Evolutionary conservation across 2,888 invertebrate species (phyloP).

Genomic region (Steromphala cineraria): DNA sequence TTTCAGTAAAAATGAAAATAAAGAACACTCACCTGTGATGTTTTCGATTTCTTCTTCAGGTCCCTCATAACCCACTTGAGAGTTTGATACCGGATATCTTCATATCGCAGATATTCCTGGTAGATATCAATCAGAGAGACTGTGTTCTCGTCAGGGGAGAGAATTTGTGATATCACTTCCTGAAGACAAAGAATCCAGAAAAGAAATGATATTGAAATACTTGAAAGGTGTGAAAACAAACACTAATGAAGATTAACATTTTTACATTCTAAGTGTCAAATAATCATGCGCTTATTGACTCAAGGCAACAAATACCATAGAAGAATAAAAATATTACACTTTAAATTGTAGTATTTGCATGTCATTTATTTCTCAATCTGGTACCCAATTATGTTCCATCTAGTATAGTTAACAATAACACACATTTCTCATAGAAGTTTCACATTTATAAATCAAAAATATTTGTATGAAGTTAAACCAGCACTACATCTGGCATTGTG

Average conservation of each 20-base stretch:
- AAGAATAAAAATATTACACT: too few species aligned
- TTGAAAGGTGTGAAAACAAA: too few species aligned
- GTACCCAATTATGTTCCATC: too few species aligned
- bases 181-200: slow-evolving; percentile 76
- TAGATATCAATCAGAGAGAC: slow-evolving; percentile 82
- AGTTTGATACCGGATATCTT: slow-evolving; percentile 85
- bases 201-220: not conserved
- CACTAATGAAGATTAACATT: too few species aligned
- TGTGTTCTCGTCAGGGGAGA: slow-evolving; percentile 81
- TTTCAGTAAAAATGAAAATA: not conserved
- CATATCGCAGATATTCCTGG: slow-evolving; percentile 84
- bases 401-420: too few species aligned
- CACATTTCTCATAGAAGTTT: not conserved
- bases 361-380: too few species aligned
- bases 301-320: too few species aligned
- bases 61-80: slow-evolving; percentile 81
- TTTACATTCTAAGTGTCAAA: too few species aligned
- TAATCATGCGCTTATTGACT: too few species aligned
- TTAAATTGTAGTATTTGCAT: too few species aligned
- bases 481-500: not conserved
- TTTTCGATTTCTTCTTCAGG: slow-evolving; percentile 43
- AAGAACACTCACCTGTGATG: slow-evolving; percentile 1
- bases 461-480: not conserved
- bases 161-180: slow-evolving; percentile 81
- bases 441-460: not conserved